Percentiles rank a stretch among this genome's conserved stretches.
These are phyloP conservation scores for Coptodon bakossiorum DNA, from an alignment of 2,113 vertebrate genomes.

Conservation along the genomic window DNA sequence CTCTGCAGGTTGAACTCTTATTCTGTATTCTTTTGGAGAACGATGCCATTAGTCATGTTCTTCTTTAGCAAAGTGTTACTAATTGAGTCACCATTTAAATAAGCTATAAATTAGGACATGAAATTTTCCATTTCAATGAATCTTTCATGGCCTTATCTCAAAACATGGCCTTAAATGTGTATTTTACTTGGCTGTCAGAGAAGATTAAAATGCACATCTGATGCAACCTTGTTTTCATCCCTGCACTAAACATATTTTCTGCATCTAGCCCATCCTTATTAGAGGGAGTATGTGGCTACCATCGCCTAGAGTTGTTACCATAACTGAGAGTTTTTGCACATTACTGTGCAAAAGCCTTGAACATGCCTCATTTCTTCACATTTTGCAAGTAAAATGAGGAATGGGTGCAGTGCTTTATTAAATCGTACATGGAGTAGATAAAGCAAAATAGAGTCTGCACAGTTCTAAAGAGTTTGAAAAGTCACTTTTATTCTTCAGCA, in stretches of 20 bases:
- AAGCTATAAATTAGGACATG: neutral
- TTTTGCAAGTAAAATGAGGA: neutral
- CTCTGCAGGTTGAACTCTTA: slow-evolving; percentile 29
- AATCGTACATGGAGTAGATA: neutral
- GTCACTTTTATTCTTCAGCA: neutral
- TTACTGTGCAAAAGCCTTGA: neutral
- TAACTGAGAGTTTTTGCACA: neutral
- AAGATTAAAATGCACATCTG: neutral
- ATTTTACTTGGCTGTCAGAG: neutral
- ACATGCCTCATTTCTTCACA: neutral
- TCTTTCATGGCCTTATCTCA: neutral
- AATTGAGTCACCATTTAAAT: neutral
- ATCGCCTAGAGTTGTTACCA: neutral
- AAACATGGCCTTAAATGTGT: neutral
- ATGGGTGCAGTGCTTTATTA: neutral
- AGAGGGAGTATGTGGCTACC: neutral
- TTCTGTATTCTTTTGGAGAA: neutral
- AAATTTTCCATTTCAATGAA: neutral
- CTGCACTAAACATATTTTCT: neutral
- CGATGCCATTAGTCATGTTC: neutral
- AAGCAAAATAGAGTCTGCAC: neutral
- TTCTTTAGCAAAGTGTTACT: neutral
- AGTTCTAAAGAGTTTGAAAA: neutral
- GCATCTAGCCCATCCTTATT: neutral
- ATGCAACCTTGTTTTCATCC: neutral